Conservation (phyloP, 2,888 invertebrate genomes). For the Pandemis heparana region DNA sequence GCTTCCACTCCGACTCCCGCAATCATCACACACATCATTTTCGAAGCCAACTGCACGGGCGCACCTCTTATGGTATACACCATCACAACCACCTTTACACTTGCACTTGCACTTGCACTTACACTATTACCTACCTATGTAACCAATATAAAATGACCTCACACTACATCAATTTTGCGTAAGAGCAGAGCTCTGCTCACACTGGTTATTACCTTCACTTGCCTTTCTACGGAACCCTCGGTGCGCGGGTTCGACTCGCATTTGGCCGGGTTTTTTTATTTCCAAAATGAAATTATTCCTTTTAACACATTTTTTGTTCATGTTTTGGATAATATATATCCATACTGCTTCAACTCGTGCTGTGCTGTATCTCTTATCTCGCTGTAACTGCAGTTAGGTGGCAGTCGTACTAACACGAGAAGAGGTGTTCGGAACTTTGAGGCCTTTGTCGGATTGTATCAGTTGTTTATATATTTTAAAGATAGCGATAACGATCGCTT, state of each 20-base stretch:
- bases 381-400: background rate
- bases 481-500: background rate
- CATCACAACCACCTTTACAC: conserved; percentile 3
- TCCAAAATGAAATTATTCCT: no score
- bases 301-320: no score
- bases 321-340: background rate
- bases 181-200: no score
- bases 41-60: background rate
- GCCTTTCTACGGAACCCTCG: no score
- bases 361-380: background rate
- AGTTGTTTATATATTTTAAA: background rate
- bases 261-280: no score
- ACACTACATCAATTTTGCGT: no score
- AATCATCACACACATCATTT: background rate
- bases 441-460: background rate
- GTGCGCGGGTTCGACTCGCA: no score
- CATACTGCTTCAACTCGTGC: background rate
- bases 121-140: no score
- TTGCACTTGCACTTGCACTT: no score
- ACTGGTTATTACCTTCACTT: no score
- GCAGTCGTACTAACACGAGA: background rate
- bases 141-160: no score
- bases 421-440: background rate
- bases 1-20: background rate
- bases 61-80: background rate